Percentiles rank a stretch among this genome's conserved stretches.
Conservation (phyloP, 1,140 invertebrate genomes). For the Metaphire vulgaris region DNA sequence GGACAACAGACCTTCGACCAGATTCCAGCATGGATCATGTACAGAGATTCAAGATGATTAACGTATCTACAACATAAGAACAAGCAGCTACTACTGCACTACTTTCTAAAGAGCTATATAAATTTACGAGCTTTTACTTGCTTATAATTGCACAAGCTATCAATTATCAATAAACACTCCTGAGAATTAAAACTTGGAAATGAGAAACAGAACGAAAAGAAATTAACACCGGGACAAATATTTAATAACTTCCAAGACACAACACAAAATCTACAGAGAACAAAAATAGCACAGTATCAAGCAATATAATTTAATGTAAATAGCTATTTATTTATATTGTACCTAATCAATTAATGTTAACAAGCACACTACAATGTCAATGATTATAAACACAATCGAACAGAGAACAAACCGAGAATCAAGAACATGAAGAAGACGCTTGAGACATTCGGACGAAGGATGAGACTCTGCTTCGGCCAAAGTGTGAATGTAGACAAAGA, state of each 20-base stretch:
- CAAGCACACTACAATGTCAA: background rate
- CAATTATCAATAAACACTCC: background rate
- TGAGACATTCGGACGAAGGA: constrained; percentile 38
- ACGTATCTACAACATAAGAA: background rate
- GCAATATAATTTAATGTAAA: background rate
- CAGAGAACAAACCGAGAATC: background rate
- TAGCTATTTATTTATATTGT: background rate
- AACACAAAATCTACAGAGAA: background rate
- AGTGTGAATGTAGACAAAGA: constrained; percentile 47
- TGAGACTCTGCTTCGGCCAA: constrained; percentile 37
- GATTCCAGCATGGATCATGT: background rate
- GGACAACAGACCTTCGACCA: background rate
- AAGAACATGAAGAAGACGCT: constrained; percentile 17
- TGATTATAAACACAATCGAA: background rate
- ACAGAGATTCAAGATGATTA: background rate
- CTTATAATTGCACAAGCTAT: background rate
- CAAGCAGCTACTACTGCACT: background rate
- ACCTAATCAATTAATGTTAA: background rate
- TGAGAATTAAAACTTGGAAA: no score
- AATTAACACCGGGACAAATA: no score
- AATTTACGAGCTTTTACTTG: background rate
- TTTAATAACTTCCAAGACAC: background rate
- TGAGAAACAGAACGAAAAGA: background rate
- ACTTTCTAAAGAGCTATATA: background rate
- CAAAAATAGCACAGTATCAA: background rate